Base-by-base conservation (phyloP, 2,888 invertebrate species). In the Mongoloraphidia duomilia region DNA sequence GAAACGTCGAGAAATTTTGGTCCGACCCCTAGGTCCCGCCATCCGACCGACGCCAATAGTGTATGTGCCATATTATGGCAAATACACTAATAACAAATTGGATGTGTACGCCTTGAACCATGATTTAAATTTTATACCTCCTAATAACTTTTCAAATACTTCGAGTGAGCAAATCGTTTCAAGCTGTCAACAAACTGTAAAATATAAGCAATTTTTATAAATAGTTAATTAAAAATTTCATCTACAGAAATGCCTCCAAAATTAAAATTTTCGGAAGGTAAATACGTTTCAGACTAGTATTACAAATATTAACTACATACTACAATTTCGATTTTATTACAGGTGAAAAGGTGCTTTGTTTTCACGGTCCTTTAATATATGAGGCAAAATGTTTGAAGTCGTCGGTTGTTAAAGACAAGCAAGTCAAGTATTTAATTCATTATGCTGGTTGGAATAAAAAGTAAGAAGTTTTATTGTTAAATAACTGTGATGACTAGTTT, bases 371-470 rank as follows among this genome's bases (percentile, higher is more conserved):
- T 3, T 73, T 95, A 34, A 86, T 96, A 57, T 96, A 96, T 65
- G 95, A 96, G 73, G 95, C 94, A 37, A 96, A 96, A 79, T 92
- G 93, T 63, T 74, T 95, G 33, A 91, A 90, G 69, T 79, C 81
- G 55, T 79, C 82, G 47, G 73, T 85, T 54, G 80, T 82, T 2
- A 90, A 89, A 65, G 91, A 92, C 58, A 91, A 91, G 66, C 82
- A 84, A 66, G 76, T 89, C 8, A 82, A 88, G 62, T 95, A 95
- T 69, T 82, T 90, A 52, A 92, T 96, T 55, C 96, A 96, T 68
- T 96, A 96, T 66, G 92, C 92, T 56, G 95, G 95, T 2, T 96
- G 96, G 96, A 96, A 93, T 65, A 96, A 95, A 73, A 95, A 91
- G 92, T 94, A 74, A 71, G 76, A 67, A 48, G 8, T 46, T 6